Evolutionary conservation across 2,888 invertebrate species (phyloP).

Genomic region (Diaphora mendica): DNA sequence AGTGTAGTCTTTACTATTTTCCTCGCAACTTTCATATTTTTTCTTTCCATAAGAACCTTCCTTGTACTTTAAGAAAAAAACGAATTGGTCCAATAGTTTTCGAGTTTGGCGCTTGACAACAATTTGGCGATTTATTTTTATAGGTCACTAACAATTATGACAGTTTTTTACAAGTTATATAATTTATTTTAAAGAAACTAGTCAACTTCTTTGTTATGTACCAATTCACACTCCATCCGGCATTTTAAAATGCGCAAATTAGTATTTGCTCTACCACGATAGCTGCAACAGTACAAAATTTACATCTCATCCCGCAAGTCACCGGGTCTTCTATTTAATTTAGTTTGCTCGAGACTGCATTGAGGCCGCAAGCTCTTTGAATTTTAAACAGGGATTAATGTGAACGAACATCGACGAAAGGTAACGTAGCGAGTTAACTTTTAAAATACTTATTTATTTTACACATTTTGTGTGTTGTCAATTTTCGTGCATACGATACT

Average conservation of each 20-base stretch:
- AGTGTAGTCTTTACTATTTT: too few species aligned
- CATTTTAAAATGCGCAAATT: constrained; percentile 46
- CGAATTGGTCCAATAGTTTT: too few species aligned
- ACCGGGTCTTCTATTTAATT: constrained; percentile 65
- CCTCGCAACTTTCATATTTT: too few species aligned
- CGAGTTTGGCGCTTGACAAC: too few species aligned
- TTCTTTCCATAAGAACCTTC: too few species aligned
- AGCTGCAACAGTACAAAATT: constrained; percentile 61
- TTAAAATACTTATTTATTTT: constrained; percentile 31
- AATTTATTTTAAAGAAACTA: constrained; percentile 6
- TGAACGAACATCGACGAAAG: constrained; percentile 58
- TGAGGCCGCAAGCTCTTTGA: constrained; percentile 62
- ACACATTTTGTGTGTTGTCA: too few species aligned
- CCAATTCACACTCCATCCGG: constrained; percentile 32
- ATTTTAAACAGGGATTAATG: constrained; percentile 68
- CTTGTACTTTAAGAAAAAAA: too few species aligned
- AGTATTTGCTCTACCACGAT: constrained; percentile 45
- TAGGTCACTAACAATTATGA: too few species aligned
- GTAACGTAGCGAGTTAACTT: constrained; percentile 42
- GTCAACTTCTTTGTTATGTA: constrained; percentile 25
- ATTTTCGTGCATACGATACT: too few species aligned
- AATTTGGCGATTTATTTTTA: neutral
- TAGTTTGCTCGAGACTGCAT: constrained; percentile 59
- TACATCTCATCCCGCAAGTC: constrained; percentile 61
- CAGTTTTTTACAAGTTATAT: neutral